Evolutionary conservation across 1,140 invertebrate species (phyloP).

Genomic region (Listronotus bonariensis): DNA sequence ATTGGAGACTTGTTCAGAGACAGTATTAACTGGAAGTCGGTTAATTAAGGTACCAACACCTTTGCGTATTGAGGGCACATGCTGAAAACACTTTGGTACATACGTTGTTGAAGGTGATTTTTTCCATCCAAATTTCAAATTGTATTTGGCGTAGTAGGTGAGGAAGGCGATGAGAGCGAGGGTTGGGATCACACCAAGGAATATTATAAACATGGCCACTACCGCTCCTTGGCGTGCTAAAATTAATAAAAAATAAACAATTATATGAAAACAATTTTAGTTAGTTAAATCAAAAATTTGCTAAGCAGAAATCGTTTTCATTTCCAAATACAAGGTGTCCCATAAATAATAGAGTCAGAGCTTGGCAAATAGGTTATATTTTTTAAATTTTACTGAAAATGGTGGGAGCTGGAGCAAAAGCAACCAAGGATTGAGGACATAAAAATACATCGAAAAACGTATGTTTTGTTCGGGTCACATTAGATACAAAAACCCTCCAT

Average conservation of each 20-base stretch:
- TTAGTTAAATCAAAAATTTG: no score
- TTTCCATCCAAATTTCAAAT: slow-evolving; percentile 67
- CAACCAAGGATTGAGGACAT: no score
- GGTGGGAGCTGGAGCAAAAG: no score
- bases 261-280: neutral
- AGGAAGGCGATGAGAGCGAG: slow-evolving; percentile 67
- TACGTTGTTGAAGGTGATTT: slow-evolving; percentile 70
- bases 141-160: slow-evolving; percentile 74
- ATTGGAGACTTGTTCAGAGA: slow-evolving; percentile 19
- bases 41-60: slow-evolving; percentile 45
- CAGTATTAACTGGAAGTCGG: slow-evolving; percentile 35
- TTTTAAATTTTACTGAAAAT: no score
- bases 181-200: slow-evolving; percentile 80
- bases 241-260: slow-evolving; percentile 50
- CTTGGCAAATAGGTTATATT: no score
- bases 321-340: no score
- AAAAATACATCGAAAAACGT: no score
- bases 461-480: no score
- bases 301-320: no score
- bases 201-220: slow-evolving; percentile 78
- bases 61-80: slow-evolving; percentile 45
- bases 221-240: slow-evolving; percentile 73
- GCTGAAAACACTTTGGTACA: slow-evolving; percentile 61
- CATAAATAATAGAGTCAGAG: no score
- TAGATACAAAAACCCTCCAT: no score